Percentiles rank a stretch among this genome's conserved stretches.
These are phyloP conservation scores for Hypanus sabinus DNA, from an alignment of 2,113 vertebrate species.

Conservation along the genomic window DNA sequence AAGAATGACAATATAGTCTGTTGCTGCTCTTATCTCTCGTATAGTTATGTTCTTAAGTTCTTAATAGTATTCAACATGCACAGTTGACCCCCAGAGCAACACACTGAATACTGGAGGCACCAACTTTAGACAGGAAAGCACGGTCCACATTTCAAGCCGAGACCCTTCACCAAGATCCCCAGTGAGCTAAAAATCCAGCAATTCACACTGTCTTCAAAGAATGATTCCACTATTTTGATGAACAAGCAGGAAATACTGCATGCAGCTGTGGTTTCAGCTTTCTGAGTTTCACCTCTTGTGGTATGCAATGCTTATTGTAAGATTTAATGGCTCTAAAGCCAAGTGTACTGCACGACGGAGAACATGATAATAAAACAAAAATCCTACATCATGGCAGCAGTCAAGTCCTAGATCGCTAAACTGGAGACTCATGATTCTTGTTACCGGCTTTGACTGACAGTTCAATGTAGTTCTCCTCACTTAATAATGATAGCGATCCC, in stretches of 20 bases:
- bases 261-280: background rate
- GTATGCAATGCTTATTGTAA: background rate
- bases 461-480: background rate
- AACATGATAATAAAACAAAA: background rate
- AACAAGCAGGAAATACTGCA: background rate
- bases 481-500: background rate
- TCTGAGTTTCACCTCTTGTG: background rate
- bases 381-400: background rate
- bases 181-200: background rate
- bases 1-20: no score
- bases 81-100: background rate
- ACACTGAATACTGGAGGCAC: no score
- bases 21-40: no score
- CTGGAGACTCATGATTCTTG: background rate
- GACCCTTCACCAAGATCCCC: no score
- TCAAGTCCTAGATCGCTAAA: background rate
- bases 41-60: no score
- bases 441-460: background rate
- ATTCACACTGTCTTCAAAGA: background rate
- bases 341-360: background rate
- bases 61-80: background rate
- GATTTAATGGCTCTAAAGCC: background rate
- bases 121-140: no score
- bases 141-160: no score
- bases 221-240: background rate